Evolutionary conservation across 2,888 invertebrate species (phyloP), one percentile per base, ranked within the genome.

Genomic region (Drosophila percnosoma): DNA sequence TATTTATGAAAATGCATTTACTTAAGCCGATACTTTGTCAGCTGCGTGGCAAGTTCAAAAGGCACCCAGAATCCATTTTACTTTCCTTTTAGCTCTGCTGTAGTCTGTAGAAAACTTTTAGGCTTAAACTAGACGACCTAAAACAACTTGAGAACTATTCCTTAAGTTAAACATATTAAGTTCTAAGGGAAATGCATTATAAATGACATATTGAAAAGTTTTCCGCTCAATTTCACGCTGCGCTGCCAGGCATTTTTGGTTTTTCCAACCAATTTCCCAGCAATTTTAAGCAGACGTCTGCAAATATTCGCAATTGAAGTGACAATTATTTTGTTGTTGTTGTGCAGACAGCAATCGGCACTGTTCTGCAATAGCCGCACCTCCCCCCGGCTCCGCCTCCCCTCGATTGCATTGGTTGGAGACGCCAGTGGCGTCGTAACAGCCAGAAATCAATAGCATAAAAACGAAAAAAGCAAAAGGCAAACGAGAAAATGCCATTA

Each of bases 401-500:
- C 11, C 40, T 59, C 21, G 21, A 18, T 36, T 54, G 27, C 29
- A 52, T n/a, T 31, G 38, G 33, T n/a, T 29, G 48, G 3, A 15
- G 42, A 18, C 31, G 33, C 7, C 38, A 52, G 52, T 69, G 63
- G 68, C 69, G 61, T 72, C 73, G 78, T 75, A 80, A 74, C 72
- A 11, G 21, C 21, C 77, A 74, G 84, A 86, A 86, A 86, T 86
- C 86, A 83, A 86, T 86, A 86, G 83, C 86, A 86, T 86, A 86
- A 89, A 34, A 57, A 78, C 80, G 72, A 49, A 31, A 80, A 80
- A 74, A 31, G 70, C 70, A 78, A 68, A 81, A 69, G 58, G 68
- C 61, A 75, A 78, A 80, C 89, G 87, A 87, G 89, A 86, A 86
- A 86, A 87, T 89, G 74, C 78, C 73, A 89, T 87, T 89, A 87